Conservation (phyloP, 2,888 invertebrate genomes). For the Bimastos eiseni region DNA sequence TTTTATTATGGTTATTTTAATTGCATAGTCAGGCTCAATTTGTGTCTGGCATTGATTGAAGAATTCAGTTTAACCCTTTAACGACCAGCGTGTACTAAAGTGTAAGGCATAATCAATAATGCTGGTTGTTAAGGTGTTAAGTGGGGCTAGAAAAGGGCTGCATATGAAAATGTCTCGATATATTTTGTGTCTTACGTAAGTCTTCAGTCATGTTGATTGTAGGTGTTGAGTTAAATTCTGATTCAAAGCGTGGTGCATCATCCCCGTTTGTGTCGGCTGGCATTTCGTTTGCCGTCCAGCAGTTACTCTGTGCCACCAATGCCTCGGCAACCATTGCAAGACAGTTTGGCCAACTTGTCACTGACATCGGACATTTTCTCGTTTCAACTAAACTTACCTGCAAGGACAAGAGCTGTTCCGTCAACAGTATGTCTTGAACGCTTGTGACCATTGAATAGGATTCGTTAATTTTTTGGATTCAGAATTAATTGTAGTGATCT, state of each 20-base stretch:
- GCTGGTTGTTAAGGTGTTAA: no score
- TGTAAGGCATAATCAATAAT: no score
- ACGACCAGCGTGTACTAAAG: no score
- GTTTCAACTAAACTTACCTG: conserved; percentile 10
- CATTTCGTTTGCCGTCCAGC: conserved; percentile 47
- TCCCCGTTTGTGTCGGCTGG: conserved; percentile 48
- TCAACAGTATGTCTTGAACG: neutral
- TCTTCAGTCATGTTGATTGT: neutral
- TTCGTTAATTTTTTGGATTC: neutral
- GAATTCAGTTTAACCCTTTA: no score
- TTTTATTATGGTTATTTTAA: no score
- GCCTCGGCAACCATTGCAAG: conserved; percentile 37
- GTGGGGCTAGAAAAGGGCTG: no score
- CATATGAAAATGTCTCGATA: no score
- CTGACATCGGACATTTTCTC: conserved; percentile 33
- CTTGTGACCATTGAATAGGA: neutral
- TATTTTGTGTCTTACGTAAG: neutral
- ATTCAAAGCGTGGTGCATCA: conserved; percentile 33
- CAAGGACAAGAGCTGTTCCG: neutral
- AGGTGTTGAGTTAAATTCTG: conserved; percentile 43
- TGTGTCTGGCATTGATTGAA: no score
- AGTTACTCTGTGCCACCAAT: conserved; percentile 46
- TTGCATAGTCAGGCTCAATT: no score
- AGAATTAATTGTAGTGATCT: neutral
- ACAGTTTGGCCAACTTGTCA: conserved; percentile 21